Evolutionary conservation across 2,113 vertebrate genomes (phyloP), one percentile per base, ranked within the genome.

Genomic region (Atlantisia rogersi): DNA sequence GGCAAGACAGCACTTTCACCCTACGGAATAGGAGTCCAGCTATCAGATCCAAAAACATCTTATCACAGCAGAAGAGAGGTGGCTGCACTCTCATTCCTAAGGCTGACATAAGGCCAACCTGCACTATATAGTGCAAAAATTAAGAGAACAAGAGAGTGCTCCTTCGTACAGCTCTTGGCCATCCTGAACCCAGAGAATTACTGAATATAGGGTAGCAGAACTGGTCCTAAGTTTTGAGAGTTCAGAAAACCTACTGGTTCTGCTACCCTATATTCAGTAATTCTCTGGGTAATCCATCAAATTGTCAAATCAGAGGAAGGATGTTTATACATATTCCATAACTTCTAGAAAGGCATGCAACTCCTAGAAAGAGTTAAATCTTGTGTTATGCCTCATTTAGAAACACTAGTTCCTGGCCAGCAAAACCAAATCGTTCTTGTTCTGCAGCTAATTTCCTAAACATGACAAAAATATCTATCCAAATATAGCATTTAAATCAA

Each of bases 151-250:
- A 9, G 60, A 55, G 24, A 74, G 10, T 4, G 44, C 21, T 77
- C 50, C 46, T 83, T 73, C 1, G 0, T 15, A 24, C 0, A 1
- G 40, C 11, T 60, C 29, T 55, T 1, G 0, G 39, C 1, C 1
- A 62, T 37, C 37, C n/a, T 14, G 13, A 46, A 46, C 44, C 17
- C 44, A 18, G 44, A 46, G 16, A 46, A 46, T 46, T 46, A 46
- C 44, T 46, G 44, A 46, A 46, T 46, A 46, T 46, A 46, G 44
- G 17, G 17, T 19, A 46, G 44, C 44, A 46, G 44, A 46, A 18
- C 44, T 19, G 44, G 44, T 46, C 44, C 44, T 46, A 18, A 18
- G 8, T 46, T 46, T 46, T 46, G 44, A 46, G 44, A 46, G 44
- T 46, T 46, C 17, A 18, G 17, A 46, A 46, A 46, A 46, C 44